phyloP scores from a whole-genome alignment of 1,140 invertebrate species.

The Hypsibius dujardini region DNA sequence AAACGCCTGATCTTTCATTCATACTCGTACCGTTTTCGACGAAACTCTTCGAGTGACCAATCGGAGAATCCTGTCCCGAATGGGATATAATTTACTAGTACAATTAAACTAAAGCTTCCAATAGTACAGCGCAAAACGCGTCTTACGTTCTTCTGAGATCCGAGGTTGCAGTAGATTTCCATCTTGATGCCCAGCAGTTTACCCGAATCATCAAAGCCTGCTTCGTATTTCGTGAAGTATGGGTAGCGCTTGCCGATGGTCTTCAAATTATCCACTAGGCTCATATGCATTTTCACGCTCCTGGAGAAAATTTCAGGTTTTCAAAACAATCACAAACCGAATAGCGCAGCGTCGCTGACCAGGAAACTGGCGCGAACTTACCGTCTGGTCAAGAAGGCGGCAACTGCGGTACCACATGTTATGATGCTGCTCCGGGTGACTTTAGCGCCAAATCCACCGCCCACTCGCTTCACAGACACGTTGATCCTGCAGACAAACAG shows the following conservation, averaged over 20 bases:
- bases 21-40: too few species aligned
- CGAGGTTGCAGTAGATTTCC: constrained; percentile 18
- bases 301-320: background rate
- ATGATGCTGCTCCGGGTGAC: constrained; percentile 24
- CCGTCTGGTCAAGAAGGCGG: constrained; percentile 28
- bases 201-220: constrained; percentile 24
- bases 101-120: too few species aligned
- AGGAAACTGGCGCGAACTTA: constrained; percentile 19
- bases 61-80: too few species aligned
- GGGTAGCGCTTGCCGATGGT: constrained; percentile 20
- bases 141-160: background rate
- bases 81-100: too few species aligned
- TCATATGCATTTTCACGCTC: constrained; percentile 11
- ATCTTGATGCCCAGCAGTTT: constrained; percentile 22
- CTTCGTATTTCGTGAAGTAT: constrained; percentile 21
- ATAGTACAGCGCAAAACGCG: too few species aligned
- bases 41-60: too few species aligned
- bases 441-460: constrained; percentile 34
- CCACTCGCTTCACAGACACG: constrained; percentile 26
- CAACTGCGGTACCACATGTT: constrained; percentile 29
- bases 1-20: too few species aligned
- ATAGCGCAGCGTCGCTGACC: background rate
- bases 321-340: background rate
- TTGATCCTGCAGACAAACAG: background rate
- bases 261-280: constrained; percentile 18